Evolutionary conservation across 2,888 invertebrate species (phyloP).

Genomic region (Phortica okadai): DNA sequence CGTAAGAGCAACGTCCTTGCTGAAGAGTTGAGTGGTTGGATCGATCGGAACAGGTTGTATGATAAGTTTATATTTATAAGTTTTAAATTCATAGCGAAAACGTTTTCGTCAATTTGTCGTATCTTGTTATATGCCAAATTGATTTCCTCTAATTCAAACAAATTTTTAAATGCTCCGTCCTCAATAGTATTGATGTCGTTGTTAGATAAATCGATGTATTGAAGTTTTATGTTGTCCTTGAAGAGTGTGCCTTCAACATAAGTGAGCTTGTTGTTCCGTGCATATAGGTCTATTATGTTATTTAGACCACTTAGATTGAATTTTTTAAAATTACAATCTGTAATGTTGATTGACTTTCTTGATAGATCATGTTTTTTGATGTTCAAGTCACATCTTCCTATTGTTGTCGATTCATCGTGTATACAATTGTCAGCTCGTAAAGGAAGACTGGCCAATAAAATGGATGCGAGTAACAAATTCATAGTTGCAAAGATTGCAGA

Average conservation of each 20-base stretch:
- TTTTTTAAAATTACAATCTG: neutral
- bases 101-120: neutral
- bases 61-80: no score
- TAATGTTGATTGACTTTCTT: neutral
- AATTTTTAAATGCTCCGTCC: neutral
- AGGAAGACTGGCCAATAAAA: no score
- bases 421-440: no score
- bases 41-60: no score
- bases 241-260: neutral
- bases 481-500: no score
- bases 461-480: no score
- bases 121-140: neutral
- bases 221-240: neutral
- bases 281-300: neutral
- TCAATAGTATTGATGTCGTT: neutral
- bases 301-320: neutral
- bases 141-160: neutral
- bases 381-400: no score
- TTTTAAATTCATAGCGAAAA: no score
- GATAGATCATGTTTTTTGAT: no score
- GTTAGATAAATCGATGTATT: neutral
- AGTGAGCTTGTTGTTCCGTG: neutral
- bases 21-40: neutral
- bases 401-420: no score
- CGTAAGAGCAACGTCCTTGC: neutral